These are phyloP conservation scores for Phymastichus coffea DNA, from an alignment of 1,140 invertebrate genomes.

Conservation along the genomic window DNA sequence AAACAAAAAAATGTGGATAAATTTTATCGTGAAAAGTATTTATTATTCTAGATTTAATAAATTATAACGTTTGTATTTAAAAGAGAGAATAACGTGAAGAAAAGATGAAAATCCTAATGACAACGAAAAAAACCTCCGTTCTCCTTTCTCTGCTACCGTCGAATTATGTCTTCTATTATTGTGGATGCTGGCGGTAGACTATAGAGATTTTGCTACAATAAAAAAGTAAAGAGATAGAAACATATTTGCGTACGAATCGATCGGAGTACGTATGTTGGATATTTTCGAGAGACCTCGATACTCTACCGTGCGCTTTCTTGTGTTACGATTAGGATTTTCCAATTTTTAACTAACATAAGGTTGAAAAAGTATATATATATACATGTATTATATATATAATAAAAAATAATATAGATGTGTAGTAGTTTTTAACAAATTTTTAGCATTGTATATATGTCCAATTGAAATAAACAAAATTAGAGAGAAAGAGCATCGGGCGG, in stretches of 20 bases:
- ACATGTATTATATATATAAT: constrained; percentile 35
- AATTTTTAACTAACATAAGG: constrained; percentile 46
- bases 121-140: constrained; percentile 24
- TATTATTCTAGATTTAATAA: constrained; percentile 21
- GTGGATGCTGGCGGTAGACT: constrained; percentile 28
- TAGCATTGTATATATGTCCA: constrained; percentile 54
- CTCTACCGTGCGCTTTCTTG: constrained; percentile 28
- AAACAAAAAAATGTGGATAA: constrained; percentile 22
- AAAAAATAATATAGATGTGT: constrained; percentile 49
- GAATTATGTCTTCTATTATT: constrained; percentile 38
- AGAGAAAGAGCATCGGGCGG: constrained; percentile 17
- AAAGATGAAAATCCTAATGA: constrained; percentile 16
- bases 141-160: constrained; percentile 32
- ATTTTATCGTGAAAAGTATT: constrained; percentile 26
- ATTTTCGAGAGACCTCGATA: constrained; percentile 17
- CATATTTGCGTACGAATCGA: too few species aligned
- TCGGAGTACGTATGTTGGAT: constrained; percentile 33
- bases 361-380: constrained; percentile 40
- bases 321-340: constrained; percentile 51
- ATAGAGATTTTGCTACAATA: too few species aligned
- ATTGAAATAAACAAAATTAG: constrained; percentile 38
- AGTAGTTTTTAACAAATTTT: constrained; percentile 53
- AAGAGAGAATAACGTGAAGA: background rate
- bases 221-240: too few species aligned
- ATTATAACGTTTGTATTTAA: constrained; percentile 22